These are phyloP conservation scores for Archilochus colubris DNA, from an alignment of 2,113 vertebrate species.

Conservation along the genomic window DNA sequence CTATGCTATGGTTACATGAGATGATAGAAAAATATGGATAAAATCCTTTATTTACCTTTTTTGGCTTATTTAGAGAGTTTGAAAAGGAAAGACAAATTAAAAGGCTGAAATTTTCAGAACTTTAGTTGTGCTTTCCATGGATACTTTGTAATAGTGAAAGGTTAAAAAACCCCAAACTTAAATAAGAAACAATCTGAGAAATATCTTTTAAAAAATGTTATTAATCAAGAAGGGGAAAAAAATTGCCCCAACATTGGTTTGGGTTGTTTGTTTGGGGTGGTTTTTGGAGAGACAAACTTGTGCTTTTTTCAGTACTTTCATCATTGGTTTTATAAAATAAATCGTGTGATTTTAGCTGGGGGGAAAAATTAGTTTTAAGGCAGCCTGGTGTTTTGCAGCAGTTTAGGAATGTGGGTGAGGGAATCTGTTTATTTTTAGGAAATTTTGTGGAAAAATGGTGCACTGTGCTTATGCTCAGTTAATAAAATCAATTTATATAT, in stretches of 20 bases:
- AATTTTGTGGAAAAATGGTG: not conserved
- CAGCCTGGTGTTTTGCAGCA: not conserved
- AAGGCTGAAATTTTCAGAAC: not conserved
- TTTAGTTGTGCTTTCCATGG: not conserved
- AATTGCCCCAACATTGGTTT: not conserved
- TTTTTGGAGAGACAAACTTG: not conserved
- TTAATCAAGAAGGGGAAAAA: not conserved
- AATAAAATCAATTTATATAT: not conserved
- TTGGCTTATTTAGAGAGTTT: not conserved
- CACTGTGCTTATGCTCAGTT: not conserved
- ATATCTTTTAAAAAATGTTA: not conserved
- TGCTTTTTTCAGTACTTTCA: not conserved
- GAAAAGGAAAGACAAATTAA: not conserved
- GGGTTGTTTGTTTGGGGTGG: accelerated
- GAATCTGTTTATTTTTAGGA: not conserved
- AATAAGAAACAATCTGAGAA: not conserved
- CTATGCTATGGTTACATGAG: not conserved
- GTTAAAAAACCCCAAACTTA: not conserved
- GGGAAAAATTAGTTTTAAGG: not conserved
- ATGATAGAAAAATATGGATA: not conserved
- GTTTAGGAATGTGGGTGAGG: not conserved
- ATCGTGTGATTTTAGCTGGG: not conserved
- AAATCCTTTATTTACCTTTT: not conserved
- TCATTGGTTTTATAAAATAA: not conserved
- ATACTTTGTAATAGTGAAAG: not conserved